Base-by-base conservation (phyloP, 92 coral and sea anemone genomes). In the Siderastrea siderea region DNA sequence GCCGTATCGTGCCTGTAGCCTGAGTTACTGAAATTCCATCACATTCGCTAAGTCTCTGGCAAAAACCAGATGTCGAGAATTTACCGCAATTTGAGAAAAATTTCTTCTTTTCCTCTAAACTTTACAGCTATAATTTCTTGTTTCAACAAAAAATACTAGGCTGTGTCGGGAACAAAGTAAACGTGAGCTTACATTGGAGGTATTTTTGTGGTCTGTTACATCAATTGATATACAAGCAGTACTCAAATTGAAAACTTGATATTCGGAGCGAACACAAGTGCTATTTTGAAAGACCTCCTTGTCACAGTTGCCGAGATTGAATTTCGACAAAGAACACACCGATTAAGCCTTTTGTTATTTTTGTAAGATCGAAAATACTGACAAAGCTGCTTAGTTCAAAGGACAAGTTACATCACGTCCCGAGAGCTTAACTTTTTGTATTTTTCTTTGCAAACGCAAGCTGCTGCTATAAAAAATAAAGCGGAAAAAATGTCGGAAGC, bases 261-360 rank as follows among this genome's bases (percentile, higher is more conserved):
- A 83, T 83, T 68, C 61, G 70, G 1, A 55, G 68, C 58, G 59
- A 72, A 72, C 79, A 59, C 26, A 82, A 47, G 68, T 16, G 78
- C 77, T 73, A 49, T 49, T 74, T 64, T 47, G 50, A 71, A 47
- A 58, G 71, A 72, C 71, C 79, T 1, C 79, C 72, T 43, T 84
- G 87, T 84, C 87, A 84, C 61, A 68, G 49, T 62, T 49, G 58
- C 72, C 6, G 61, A 75, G 60, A 43, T 84, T 73, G 51, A 73
- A 62, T 84, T 84, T 84, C 87, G 87, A 84, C 79, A 67, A 84
- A 80, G 83, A 74, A 84, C 92, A 88, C 92, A 79, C 87, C 59
- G 75, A 44, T n/a, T 50, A 47, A 55, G 52, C 9, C 11, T 38
- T 69, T 68, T 46, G 16, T 71, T 66, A 87, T 92, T 92, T 83